Conservation (phyloP, 2,888 invertebrate species). For the Arctia plantaginis region DNA sequence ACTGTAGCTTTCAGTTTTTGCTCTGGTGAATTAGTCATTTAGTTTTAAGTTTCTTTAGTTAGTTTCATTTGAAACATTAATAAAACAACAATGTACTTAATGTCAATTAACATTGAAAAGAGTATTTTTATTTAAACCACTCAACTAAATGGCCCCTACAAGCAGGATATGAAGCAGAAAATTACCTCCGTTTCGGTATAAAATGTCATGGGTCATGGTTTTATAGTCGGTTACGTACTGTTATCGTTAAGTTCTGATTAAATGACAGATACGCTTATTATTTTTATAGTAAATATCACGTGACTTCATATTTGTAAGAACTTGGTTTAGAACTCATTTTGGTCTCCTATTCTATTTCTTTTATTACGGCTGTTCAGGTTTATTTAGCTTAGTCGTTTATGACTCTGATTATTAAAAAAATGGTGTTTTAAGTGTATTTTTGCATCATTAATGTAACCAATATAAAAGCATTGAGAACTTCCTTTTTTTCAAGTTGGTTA, state of each 20-base stretch:
- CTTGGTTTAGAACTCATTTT: too few species aligned
- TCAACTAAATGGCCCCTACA: conserved; percentile 19
- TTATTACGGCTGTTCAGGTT: too few species aligned
- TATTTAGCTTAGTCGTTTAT: too few species aligned
- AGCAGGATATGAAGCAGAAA: conserved; percentile 28
- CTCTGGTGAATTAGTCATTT: background rate
- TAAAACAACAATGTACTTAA: conserved; percentile 2
- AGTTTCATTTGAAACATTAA: too few species aligned
- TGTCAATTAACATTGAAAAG: conserved; percentile 7
- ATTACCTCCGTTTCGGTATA: conserved; percentile 18
- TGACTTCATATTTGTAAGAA: background rate
- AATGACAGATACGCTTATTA: conserved; percentile 7
- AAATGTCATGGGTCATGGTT: conserved; percentile 25
- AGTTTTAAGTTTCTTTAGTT: too few species aligned
- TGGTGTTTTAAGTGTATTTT: too few species aligned
- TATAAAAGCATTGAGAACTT: too few species aligned
- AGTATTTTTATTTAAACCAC: conserved; percentile 21
- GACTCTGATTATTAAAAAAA: too few species aligned
- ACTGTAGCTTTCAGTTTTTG: background rate
- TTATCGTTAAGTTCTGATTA: conserved; percentile 4
- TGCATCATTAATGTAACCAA: too few species aligned
- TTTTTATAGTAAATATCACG: background rate
- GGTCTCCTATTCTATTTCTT: too few species aligned
- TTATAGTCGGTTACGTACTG: conserved; percentile 11
- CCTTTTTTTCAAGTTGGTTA: too few species aligned